A percentile compares a stretch with the other conserved stretches of the same genome.
These are phyloP conservation scores for Phortica variegata DNA, from an alignment of 1,140 invertebrate species.

Conservation along the genomic window DNA sequence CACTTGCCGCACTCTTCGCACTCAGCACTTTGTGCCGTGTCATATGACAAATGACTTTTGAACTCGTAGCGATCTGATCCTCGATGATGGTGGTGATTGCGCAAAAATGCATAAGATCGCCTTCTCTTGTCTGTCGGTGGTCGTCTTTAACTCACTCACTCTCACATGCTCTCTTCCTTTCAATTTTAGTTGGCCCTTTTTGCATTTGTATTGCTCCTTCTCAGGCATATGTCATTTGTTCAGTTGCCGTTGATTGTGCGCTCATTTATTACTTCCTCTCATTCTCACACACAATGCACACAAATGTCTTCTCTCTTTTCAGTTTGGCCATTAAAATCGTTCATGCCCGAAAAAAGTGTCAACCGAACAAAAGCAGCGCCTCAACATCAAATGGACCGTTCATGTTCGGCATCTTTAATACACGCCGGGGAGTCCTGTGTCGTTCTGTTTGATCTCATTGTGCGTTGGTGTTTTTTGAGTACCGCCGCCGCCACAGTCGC, in stretches of 20 bases:
- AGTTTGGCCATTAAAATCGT: slow-evolving; percentile 54
- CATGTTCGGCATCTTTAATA: slow-evolving; percentile 52
- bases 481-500: slow-evolving; percentile 13
- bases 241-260: slow-evolving; percentile 17
- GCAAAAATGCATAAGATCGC: slow-evolving; percentile 35
- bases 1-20: slow-evolving; percentile 34
- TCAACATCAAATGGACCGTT: slow-evolving; percentile 49
- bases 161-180: slow-evolving; percentile 15
- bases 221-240: slow-evolving; percentile 1
- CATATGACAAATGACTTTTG: slow-evolving; percentile 44
- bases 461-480: slow-evolving; percentile 12
- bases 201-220: slow-evolving; percentile 1
- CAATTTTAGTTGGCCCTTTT: slow-evolving; percentile 20
- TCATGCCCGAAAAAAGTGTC: slow-evolving; percentile 57
- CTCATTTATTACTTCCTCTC: slow-evolving; percentile 37
- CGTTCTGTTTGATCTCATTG: slow-evolving; percentile 53
- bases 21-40: slow-evolving; percentile 22
- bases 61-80: slow-evolving; percentile 6
- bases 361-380: slow-evolving; percentile 56
- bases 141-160: slow-evolving; percentile 6
- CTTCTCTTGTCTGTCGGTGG: slow-evolving; percentile 37
- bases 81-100: slow-evolving; percentile 32
- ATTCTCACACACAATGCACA: slow-evolving; percentile 32
- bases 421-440: slow-evolving; percentile 52
- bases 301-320: too few species aligned